A percentile compares a stretch with the other conserved stretches of the same genome.
Evolutionary conservation across 2,888 invertebrate species (phyloP).

Genomic region (Elgonia sp.): DNA sequence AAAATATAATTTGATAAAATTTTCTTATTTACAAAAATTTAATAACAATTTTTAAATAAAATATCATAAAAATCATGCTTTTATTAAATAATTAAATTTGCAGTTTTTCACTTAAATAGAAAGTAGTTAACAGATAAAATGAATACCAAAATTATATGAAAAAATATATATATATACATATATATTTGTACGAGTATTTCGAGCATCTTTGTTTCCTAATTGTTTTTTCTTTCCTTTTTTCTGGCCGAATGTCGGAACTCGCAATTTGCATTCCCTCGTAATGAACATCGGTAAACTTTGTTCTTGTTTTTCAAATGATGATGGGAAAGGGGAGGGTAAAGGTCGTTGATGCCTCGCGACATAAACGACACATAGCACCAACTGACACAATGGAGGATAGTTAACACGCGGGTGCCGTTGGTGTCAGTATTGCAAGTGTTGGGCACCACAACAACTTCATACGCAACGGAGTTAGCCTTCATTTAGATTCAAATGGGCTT

Average conservation of each 20-base stretch:
- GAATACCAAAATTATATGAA: no score
- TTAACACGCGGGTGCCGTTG: slow-evolving; percentile 75
- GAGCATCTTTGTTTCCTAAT: no score
- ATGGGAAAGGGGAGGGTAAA: slow-evolving; percentile 15
- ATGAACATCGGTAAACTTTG: slow-evolving; percentile 64
- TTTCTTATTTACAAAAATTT: no score
- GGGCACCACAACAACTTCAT: slow-evolving; percentile 43
- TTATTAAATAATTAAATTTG: no score
- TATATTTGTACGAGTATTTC: no score
- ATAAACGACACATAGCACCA: slow-evolving; percentile 48
- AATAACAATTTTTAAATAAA: no score
- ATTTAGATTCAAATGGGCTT: slow-evolving; percentile 73
- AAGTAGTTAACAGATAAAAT: no score
- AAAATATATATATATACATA: no score
- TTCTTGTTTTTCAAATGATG: slow-evolving; percentile 67
- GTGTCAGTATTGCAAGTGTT: slow-evolving; percentile 59
- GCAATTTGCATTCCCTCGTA: slow-evolving; percentile 63
- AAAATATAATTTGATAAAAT: no score
- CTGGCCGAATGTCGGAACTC: slow-evolving; percentile 38
- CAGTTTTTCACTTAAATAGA: no score
- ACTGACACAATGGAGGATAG: slow-evolving; percentile 77
- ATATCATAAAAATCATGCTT: no score
- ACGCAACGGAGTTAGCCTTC: slow-evolving; percentile 68
- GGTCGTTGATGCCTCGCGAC: slow-evolving; percentile 64
- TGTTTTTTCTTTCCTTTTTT: slow-evolving; percentile 8